phyloP scores from a whole-genome alignment of 2,888 invertebrate species.

The Xestoiulus laeticollis region DNA sequence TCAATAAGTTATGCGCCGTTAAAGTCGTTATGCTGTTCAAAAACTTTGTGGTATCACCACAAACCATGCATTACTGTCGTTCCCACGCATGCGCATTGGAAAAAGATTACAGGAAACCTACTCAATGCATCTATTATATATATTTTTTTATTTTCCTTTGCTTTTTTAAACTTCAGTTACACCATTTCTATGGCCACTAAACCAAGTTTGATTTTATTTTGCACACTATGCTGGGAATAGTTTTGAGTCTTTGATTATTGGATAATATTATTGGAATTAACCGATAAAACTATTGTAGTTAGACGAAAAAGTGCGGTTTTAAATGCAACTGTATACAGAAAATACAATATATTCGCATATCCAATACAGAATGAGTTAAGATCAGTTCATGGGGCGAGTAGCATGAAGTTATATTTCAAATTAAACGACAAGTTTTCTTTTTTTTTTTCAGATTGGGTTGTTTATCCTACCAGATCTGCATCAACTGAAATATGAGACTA shows the following conservation, averaged over 20 bases:
- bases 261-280: slow-evolving; percentile 18
- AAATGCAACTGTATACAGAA: not conserved
- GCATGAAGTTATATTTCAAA: not conserved
- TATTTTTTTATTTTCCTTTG: not conserved
- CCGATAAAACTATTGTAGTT: not conserved
- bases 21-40: no score
- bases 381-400: not conserved
- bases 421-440: not conserved
- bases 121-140: no score
- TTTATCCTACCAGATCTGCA: not conserved
- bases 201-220: not conserved
- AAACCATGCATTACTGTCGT: no score
- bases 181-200: slow-evolving; percentile 28
- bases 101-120: no score
- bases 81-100: no score
- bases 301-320: not conserved
- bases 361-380: not conserved
- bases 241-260: not conserved
- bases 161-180: not conserved
- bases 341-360: not conserved
- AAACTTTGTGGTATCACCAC: no score
- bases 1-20: no score
- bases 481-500: not conserved
- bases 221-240: not conserved
- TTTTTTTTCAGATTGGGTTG: not conserved